phyloP scores from a whole-genome alignment of 53 echinoderm and acorn worm genomes.

The Temnopleurus reevesii region DNA sequence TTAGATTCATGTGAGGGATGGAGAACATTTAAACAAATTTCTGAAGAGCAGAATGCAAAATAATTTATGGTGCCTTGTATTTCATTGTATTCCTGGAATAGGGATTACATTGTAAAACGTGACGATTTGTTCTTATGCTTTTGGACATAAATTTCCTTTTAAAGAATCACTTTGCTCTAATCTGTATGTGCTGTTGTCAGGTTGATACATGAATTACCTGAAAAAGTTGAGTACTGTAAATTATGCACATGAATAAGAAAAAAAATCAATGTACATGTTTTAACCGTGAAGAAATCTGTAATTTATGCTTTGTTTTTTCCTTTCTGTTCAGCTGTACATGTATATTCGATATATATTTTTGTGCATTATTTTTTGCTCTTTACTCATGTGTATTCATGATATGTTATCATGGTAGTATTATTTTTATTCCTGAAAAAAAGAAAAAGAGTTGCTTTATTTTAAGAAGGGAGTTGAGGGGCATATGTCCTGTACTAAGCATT shows the following conservation, averaged over 20 bases:
- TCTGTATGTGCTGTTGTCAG: background rate
- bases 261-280: background rate
- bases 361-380: constrained; percentile 36
- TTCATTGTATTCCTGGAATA: background rate
- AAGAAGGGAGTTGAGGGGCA: background rate
- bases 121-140: too few species aligned
- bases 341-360: constrained; percentile 23
- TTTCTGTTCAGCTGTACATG: constrained; percentile 14
- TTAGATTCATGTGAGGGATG: too few species aligned
- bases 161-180: background rate
- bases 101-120: background rate
- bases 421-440: background rate
- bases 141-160: too few species aligned
- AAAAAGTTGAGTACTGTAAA: too few species aligned
- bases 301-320: background rate
- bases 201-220: background rate
- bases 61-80: background rate
- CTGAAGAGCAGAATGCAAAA: background rate
- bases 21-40: too few species aligned
- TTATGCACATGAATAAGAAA: too few species aligned
- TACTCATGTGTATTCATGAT: background rate
- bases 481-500: background rate
- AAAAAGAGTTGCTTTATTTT: constrained; percentile 2
- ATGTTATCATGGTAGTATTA: background rate
- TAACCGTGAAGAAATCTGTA: background rate